Conservation (phyloP, 2,797 vertebrate species). For the Manis crassicaudata region DNA sequence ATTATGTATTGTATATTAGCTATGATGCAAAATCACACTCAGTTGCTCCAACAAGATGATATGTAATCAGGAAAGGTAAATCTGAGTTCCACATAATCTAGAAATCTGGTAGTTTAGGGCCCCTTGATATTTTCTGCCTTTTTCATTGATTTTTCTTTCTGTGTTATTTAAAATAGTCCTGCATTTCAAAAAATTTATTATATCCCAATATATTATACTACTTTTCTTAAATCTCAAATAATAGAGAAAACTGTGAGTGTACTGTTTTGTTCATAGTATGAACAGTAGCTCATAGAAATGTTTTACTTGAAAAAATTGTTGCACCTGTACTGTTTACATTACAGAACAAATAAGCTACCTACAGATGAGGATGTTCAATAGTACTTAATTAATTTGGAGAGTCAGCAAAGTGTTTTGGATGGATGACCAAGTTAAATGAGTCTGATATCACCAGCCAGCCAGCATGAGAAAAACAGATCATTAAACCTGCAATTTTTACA, state of each 20-base stretch:
- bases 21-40: not conserved
- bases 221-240: not conserved
- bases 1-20: not conserved
- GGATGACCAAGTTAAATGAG: slow-evolving; percentile 47
- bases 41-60: not conserved
- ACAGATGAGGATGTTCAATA: not conserved
- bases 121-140: not conserved
- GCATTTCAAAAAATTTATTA: not conserved
- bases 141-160: not conserved
- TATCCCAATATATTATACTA: not conserved
- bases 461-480: slow-evolving; percentile 34
- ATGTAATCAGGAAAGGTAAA: not conserved
- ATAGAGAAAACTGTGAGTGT: not conserved
- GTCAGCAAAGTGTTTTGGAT: slow-evolving; percentile 25
- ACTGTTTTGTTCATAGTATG: not conserved
- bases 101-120: not conserved
- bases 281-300: not conserved
- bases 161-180: not conserved
- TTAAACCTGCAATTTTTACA: slow-evolving; percentile 60
- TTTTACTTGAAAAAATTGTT: not conserved
- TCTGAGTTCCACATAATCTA: not conserved
- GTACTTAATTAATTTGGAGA: slow-evolving; percentile 45
- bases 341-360: not conserved
- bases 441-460: not conserved
- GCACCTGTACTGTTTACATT: not conserved